Percentiles rank a stretch among this genome's conserved stretches.
These are phyloP conservation scores for Lophochroa leadbeateri DNA, from an alignment of 2,113 vertebrate species.

Conservation along the genomic window DNA sequence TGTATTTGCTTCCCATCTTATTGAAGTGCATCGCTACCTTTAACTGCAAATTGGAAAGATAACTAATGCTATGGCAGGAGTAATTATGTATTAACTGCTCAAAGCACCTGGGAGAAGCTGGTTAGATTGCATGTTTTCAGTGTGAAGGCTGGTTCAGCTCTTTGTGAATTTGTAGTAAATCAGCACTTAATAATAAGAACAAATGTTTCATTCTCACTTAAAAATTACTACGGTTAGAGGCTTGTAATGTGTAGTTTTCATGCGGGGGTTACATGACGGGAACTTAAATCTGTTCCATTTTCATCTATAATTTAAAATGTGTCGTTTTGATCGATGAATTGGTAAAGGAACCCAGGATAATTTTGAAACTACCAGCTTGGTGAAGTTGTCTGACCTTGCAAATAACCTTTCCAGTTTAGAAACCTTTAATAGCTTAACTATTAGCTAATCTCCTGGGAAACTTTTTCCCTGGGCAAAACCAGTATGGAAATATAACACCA, in stretches of 20 bases:
- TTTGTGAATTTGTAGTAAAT: constrained; percentile 60
- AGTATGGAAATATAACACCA: constrained; percentile 45
- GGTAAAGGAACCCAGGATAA: constrained; percentile 47
- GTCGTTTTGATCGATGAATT: constrained; percentile 70
- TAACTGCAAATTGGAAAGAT: rapidly evolving
- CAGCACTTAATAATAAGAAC: constrained; percentile 50
- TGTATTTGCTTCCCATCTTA: not conserved
- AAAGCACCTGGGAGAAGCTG: not conserved
- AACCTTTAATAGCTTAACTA: constrained; percentile 68
- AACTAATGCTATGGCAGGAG: not conserved
- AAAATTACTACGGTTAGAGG: constrained; percentile 20
- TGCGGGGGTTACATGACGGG: constrained; percentile 12
- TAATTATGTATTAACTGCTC: not conserved
- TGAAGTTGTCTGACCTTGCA: constrained; percentile 54
- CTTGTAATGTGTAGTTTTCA: constrained; percentile 41
- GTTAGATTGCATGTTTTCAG: not conserved
- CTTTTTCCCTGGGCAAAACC: constrained; percentile 37
- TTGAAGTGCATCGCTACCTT: not conserved
- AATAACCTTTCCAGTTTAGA: constrained; percentile 61
- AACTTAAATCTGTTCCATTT: constrained; percentile 55
- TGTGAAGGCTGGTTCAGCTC: not conserved
- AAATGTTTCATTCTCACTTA: constrained; percentile 60
- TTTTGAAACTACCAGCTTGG: constrained; percentile 60
- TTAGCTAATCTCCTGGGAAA: constrained; percentile 60
- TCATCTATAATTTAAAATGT: constrained; percentile 65